Evolutionary conservation across 2,113 vertebrate genomes (phyloP).

Genomic region (Indicator maculatus): DNA sequence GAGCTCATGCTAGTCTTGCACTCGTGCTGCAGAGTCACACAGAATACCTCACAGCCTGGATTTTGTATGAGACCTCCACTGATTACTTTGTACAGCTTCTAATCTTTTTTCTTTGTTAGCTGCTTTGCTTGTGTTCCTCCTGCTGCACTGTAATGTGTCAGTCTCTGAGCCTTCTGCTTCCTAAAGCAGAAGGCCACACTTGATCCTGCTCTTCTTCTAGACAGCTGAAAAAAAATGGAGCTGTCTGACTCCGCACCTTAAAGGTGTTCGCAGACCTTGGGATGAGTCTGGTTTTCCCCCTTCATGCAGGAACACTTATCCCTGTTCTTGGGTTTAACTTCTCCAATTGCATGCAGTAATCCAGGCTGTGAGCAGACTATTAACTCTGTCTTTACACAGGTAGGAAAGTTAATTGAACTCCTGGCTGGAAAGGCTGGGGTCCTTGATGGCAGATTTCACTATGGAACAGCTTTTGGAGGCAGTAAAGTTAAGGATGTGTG

Average conservation of each 20-base stretch:
- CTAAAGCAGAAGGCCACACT: not conserved
- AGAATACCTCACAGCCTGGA: not conserved
- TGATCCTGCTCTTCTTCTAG: not conserved
- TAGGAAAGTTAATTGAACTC: constrained; percentile 96
- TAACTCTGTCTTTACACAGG: constrained; percentile 73
- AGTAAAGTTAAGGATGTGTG: constrained; percentile 99
- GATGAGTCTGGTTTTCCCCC: not conserved
- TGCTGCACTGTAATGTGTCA: not conserved
- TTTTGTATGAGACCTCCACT: not conserved
- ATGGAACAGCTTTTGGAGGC: constrained; percentile 95
- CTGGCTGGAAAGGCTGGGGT: constrained; percentile 96
- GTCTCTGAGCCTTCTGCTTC: not conserved
- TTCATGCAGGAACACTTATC: not conserved
- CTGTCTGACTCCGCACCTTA: not conserved
- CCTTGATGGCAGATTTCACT: constrained; percentile 93
- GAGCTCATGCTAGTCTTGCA: not conserved
- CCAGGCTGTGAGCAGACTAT: not conserved
- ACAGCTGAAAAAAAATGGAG: not conserved
- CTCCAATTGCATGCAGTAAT: not conserved
- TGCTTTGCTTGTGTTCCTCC: not conserved
- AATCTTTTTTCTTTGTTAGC: not conserved
- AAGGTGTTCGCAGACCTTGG: not conserved
- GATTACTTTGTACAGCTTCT: not conserved
- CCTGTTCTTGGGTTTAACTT: not conserved
- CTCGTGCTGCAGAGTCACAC: not conserved